Evolutionary conservation across 1,140 invertebrate genomes (phyloP), one percentile per base, ranked within the genome.

Genomic region (Caligus rogercresseyi): DNA sequence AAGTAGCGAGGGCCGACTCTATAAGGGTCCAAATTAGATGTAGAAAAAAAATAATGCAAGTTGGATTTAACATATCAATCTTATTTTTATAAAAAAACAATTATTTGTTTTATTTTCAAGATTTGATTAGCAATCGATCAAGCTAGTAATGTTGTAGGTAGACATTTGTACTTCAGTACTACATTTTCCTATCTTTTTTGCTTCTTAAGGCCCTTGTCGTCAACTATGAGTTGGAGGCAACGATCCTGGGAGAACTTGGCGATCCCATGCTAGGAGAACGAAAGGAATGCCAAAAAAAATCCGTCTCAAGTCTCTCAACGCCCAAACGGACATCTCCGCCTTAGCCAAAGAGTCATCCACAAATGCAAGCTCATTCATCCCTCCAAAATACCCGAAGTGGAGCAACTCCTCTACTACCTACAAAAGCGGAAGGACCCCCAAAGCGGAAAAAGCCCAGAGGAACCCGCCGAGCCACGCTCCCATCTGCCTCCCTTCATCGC

Each of bases 351-450:
- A 76, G 86, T 95, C 4, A 81, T 94, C 52, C 81, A 86, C 63
- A 86, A 88, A 74, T 94, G 89, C 74, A 83, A 84, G 69, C 75
- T 94, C 16, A 92, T 95, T 69, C 86, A 89, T 72, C 81, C 83
- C 61, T 84, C 83, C 1, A 86, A 89, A 72, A 69, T 87, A 21
- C 77, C 79, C 13, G 88, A 94, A 75, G 84, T 95, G 2, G 87
- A 93, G 72, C 89, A 92, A 70, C 77, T 91, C n/a, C 82, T 94
- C 66, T 87, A 85, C 72, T 93, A 92, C 75, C 75, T 95, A 23
- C 86, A 92, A 73, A 89, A 85, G 73, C 78, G 89, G 63, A 83
- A 83, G 72, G 23, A 60, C 4, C n/a, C n/a, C n/a, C 31, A 43
- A 11, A 7, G n/a, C n/a, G 31, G 31, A n/a, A 43, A 26, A 18